Evolutionary conservation across 2,113 vertebrate species (phyloP).

Genomic region (Scartelaos histophorus): DNA sequence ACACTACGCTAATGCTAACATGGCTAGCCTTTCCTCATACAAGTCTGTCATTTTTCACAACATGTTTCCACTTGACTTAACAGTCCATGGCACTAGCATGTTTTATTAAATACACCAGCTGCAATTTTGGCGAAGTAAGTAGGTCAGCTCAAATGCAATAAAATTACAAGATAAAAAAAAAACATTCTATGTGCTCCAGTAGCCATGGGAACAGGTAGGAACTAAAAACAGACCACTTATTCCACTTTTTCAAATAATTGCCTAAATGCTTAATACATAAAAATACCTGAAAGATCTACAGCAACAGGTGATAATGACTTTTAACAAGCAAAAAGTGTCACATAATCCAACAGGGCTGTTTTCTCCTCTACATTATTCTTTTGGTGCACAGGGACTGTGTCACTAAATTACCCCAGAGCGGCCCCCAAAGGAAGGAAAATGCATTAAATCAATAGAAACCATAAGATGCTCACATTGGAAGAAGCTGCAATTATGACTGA

Average conservation of each 20-base stretch:
- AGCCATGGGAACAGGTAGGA: slow-evolving; percentile 57
- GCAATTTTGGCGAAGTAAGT: background rate
- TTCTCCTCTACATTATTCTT: background rate
- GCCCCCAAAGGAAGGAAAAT: background rate
- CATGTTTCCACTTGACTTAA: background rate
- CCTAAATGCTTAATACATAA: slow-evolving; percentile 27
- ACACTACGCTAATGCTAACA: slow-evolving; percentile 20
- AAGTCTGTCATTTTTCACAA: background rate
- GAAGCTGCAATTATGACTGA: slow-evolving; percentile 10
- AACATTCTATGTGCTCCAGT: slow-evolving; percentile 33
- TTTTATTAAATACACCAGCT: background rate
- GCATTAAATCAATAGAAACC: slow-evolving; percentile 15
- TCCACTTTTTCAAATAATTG: slow-evolving; percentile 30
- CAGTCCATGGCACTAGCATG: background rate
- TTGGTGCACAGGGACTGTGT: background rate
- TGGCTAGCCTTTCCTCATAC: background rate
- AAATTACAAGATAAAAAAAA: background rate
- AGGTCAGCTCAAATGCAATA: slow-evolving; percentile 7
- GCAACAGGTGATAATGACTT: slow-evolving; percentile 33
- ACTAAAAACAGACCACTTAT: slow-evolving; percentile 30
- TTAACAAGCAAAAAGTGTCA: background rate
- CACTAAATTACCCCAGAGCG: background rate
- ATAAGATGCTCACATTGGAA: slow-evolving; percentile 15
- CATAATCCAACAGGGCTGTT: background rate
- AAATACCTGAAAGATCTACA: background rate